Evolutionary conservation across 1,140 invertebrate genomes (phyloP).

Genomic region (Portunus trituberculatus): DNA sequence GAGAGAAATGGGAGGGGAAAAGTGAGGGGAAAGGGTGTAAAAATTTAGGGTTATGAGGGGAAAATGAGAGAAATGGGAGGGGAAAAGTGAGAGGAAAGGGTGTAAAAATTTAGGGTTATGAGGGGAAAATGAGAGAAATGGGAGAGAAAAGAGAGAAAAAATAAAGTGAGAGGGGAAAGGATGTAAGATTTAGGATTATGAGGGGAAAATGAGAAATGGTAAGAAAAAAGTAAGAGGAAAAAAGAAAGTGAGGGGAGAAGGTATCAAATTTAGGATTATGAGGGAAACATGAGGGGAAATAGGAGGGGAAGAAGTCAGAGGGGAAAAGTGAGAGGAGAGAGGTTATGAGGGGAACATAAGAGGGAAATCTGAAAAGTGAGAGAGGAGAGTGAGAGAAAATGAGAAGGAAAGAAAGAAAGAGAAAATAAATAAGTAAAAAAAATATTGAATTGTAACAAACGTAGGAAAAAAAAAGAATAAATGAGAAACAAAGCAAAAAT

Average conservation of each 20-base stretch:
- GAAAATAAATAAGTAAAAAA: neutral
- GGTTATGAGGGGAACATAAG: neutral
- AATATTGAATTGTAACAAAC: neutral
- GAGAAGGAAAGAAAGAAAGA: neutral
- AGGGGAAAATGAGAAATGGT: neutral
- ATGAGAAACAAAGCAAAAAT: too few species aligned
- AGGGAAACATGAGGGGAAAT: neutral
- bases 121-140: neutral
- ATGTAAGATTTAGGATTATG: too few species aligned
- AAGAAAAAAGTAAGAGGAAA: neutral
- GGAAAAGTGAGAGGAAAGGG: neutral
- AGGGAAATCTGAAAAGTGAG: neutral
- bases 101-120: too few species aligned
- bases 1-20: too few species aligned
- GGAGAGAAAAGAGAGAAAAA: neutral
- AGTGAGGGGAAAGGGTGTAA: neutral
- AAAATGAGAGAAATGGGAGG: neutral
- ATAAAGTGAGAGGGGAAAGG: neutral
- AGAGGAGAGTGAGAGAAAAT: neutral
- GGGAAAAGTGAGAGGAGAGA: neutral
- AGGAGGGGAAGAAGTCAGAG: neutral
- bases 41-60: too few species aligned
- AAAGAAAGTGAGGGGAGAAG: neutral
- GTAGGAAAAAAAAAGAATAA: too few species aligned
- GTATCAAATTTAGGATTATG: neutral